Conservation (phyloP, 1,140 invertebrate species). For the Saxidomus purpurata region DNA sequence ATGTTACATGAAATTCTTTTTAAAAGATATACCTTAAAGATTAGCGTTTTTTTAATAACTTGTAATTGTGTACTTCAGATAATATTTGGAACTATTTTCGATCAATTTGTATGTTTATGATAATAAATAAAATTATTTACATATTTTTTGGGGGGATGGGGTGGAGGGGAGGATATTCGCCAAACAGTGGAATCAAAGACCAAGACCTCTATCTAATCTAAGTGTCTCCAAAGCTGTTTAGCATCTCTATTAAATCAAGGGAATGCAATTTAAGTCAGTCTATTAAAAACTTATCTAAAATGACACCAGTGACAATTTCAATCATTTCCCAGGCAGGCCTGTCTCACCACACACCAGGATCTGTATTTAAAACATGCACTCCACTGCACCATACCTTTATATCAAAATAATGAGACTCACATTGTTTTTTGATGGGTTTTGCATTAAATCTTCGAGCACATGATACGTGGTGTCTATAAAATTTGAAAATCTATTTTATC, state of each 20-base stretch:
- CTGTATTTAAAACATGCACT: neutral
- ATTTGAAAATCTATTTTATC: neutral
- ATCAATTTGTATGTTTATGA: too few relatives aligned
- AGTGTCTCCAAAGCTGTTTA: neutral
- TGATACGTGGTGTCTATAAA: neutral
- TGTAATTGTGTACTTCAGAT: too few relatives aligned
- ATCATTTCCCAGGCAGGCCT: neutral
- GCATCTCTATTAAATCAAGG: neutral
- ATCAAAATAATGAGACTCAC: conserved; percentile 2
- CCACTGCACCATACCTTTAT: neutral
- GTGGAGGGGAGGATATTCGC: too few relatives aligned
- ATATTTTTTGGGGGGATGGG: too few relatives aligned
- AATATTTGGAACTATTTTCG: too few relatives aligned
- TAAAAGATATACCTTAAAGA: too few relatives aligned
- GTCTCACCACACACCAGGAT: neutral
- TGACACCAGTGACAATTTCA: neutral
- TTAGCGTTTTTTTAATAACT: too few relatives aligned
- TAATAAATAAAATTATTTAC: too few relatives aligned
- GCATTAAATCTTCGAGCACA: neutral
- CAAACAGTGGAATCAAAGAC: too few relatives aligned
- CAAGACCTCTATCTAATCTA: neutral
- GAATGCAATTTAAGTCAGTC: neutral
- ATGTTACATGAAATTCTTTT: too few relatives aligned
- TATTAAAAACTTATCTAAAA: conserved; percentile 24
- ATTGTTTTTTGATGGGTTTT: neutral